A percentile compares a stretch with the other conserved stretches of the same genome.
These are phyloP conservation scores for Diplodus sargus DNA, from an alignment of 2,797 vertebrate species.

Conservation along the genomic window DNA sequence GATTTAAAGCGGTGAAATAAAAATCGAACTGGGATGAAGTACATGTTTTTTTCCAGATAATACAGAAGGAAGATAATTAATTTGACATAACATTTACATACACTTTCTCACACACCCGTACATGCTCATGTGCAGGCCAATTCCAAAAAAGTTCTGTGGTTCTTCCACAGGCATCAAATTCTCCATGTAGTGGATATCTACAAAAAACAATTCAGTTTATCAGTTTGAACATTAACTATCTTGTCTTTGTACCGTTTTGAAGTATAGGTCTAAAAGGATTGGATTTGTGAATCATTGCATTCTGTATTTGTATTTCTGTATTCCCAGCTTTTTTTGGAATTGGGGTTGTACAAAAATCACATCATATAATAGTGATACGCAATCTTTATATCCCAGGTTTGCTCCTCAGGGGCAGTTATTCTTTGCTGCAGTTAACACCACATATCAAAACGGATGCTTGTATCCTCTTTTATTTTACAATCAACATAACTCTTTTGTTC, in stretches of 20 bases:
- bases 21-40: neutral
- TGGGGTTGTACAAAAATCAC: neutral
- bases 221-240: no score
- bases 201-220: no score
- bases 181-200: no score
- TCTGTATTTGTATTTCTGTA: no score
- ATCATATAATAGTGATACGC: neutral
- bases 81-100: neutral
- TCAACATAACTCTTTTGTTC: slow-evolving; percentile 43
- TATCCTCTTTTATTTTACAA: slow-evolving; percentile 40
- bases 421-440: slow-evolving; percentile 35
- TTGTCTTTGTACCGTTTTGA: no score
- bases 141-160: no score
- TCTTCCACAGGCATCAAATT: no score
- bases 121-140: no score
- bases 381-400: slow-evolving; percentile 20
- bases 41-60: neutral
- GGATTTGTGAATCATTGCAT: no score
- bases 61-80: neutral
- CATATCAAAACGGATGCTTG: slow-evolving; percentile 23
- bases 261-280: no score
- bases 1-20: neutral
- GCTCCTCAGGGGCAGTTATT: slow-evolving; percentile 30
- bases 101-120: no score
- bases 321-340: no score